Base-by-base conservation (phyloP, 2,113 vertebrate species). In the Chaetodon trifascialis region DNA sequence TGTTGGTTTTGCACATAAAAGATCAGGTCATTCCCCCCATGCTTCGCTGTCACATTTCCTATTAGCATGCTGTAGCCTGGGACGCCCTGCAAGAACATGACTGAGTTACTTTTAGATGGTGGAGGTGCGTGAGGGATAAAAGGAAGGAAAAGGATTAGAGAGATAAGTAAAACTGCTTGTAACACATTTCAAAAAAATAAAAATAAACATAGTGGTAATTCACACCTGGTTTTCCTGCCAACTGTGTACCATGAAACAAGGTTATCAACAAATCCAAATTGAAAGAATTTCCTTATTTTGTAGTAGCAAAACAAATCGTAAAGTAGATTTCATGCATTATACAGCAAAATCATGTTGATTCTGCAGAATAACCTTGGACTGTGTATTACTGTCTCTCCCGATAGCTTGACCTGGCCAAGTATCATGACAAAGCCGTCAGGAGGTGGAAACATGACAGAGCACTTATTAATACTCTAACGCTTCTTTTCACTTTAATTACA, bases 401-500 rank as follows among this genome's bases (percentile, higher is more conserved):
- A 44, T 49, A 10, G 8, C 60, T 23, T 38, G 14, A 4, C 19
- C 19, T 5, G 2, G 30, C 30, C 40, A 12, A 38, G 23, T 71
- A 52, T 85, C 55, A 76, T 71, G 77, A 77, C 63, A 69, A 47
- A 82, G 76, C 36, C 36, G 65, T 56, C 56, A 55, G 23, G 25
- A 66, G 47, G 38, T 66, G 55, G n/a, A 40, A 36, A 64, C 42
- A 17, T 79, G 86, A 85, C 60, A 1, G 30, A 52, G 44, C 65
- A 74, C 42, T 73, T 64, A 47, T 75, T 56, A 23, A 71, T 70
- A n/a, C 58, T 63, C 21, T 51, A 71, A 79, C 73, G 71, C 69
- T 73, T 52, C 47, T 44, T 86, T 84, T 80, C 54, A 47, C 44
- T 83, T 79, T 85, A 83, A 82, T 91, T 79, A 79, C 60, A 81